Evolutionary conservation across 1,140 invertebrate species (phyloP), one percentile per base, ranked within the genome.

Genomic region (Conopomorpha cramerella): DNA sequence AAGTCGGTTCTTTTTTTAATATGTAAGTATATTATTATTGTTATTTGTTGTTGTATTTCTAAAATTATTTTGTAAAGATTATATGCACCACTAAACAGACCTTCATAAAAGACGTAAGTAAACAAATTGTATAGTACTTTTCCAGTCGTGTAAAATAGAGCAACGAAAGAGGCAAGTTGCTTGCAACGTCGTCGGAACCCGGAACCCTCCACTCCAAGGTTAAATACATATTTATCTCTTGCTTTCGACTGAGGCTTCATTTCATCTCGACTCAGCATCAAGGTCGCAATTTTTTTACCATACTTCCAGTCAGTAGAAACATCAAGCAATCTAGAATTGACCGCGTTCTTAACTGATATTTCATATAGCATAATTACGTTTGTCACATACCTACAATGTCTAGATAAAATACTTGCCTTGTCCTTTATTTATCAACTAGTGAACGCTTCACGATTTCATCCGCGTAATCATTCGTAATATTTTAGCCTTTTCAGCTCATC

Each of bases 201-300:
- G 66, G 67, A 68, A 71, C 56, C 49, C 60, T 52, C 34, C 36
- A 46, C 41, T 41, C 49, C 67, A 68, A 72, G 67, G 67, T 63
- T 58, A 48, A 46, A 40, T 42, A 46, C 36, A 42, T 44, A 36
- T 35, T 39, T 38, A 46, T 50, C 44, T 50, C 40, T 23, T 23
- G 10, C 19, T 23, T 23, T 23, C 19, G 19, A 10, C 10, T 23
- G 19, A 23, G 19, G 4, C 19, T 23, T 10, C 19, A 23, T 23
- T 23, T 23, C 19, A 23, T 23, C 19, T 23, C 10, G 10, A 23
- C 19, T 23, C 19, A 23, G 4, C 4, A 23, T 23, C 19, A 23
- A 23, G 19, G 19, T n/a, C n/a, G n/a, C n/a, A n/a, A n/a, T n/a
- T n/a, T n/a, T n/a, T n/a, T n/a, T n/a, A n/a, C 19, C 19, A 23